These are phyloP conservation scores for Epirrhoe alternata DNA, from an alignment of 2,888 invertebrate genomes.

Conservation along the genomic window DNA sequence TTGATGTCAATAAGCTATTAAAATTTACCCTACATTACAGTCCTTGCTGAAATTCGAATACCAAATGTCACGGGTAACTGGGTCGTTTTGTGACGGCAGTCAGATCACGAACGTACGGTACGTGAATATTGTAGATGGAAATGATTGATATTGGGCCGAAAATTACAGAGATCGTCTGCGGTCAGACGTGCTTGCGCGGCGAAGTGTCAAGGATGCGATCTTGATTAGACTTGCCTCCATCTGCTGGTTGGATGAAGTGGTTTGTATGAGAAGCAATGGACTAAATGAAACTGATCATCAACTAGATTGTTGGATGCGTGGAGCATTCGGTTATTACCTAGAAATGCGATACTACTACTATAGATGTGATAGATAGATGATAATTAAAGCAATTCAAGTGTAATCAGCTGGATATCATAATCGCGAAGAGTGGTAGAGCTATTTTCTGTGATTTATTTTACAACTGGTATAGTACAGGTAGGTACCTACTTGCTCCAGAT, in stretches of 20 bases:
- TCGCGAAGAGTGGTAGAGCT: too few relatives aligned
- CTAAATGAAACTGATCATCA: neutral
- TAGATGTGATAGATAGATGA: too few relatives aligned
- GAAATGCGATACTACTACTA: too few relatives aligned
- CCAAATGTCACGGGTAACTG: conserved; percentile 61
- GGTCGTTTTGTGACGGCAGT: conserved; percentile 62
- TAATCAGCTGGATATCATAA: too few relatives aligned
- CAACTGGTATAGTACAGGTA: too few relatives aligned
- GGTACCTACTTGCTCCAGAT: neutral
- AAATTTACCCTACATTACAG: conserved; percentile 42
- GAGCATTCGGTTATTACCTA: too few relatives aligned
- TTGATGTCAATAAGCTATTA: conserved; percentile 45
- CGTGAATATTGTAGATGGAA: conserved; percentile 53
- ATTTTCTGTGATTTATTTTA: neutral
- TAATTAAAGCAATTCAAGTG: too few relatives aligned
- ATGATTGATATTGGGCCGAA: conserved; percentile 63
- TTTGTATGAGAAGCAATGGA: conserved; percentile 6
- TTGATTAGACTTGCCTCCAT: conserved; percentile 40
- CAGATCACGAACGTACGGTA: conserved; percentile 58
- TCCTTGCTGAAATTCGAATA: conserved; percentile 57
- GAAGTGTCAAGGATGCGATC: conserved; percentile 66
- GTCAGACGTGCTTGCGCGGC: conserved; percentile 56
- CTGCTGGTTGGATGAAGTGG: conserved; percentile 4
- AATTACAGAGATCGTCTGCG: conserved; percentile 57
- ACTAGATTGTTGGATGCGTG: neutral